Percentiles rank a stretch among this genome's conserved stretches.
Conservation (phyloP, 1,140 invertebrate genomes). For the Macrostomum lignano region DNA sequence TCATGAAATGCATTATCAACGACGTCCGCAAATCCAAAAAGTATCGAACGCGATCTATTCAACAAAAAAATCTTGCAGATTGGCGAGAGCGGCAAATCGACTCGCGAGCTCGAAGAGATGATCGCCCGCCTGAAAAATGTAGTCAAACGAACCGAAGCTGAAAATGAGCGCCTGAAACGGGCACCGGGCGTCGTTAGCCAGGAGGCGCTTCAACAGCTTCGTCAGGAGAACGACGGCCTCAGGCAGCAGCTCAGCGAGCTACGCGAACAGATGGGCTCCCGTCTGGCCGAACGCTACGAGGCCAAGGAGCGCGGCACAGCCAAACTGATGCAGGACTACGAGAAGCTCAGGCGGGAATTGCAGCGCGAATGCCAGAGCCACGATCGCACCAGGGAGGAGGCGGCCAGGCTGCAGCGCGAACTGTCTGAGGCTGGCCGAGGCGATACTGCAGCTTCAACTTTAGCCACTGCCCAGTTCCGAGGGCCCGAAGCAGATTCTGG, state of each 20-base stretch:
- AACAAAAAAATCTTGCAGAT: constrained; percentile 14
- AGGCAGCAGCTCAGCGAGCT: constrained; percentile 20
- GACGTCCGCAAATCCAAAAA: no score
- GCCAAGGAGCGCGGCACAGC: constrained; percentile 20
- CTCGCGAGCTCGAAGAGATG: constrained; percentile 36
- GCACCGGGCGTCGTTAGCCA: constrained; percentile 13
- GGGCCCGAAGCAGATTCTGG: no score
- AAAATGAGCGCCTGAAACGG: constrained; percentile 33
- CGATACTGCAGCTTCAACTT: no score
- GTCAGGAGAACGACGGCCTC: constrained; percentile 17
- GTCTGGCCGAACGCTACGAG: constrained; percentile 18
- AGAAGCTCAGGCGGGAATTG: constrained; percentile 21
- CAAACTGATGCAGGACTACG: constrained; percentile 21
- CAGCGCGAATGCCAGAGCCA: no score
- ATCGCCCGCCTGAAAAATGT: constrained; percentile 37
- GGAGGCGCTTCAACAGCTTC: constrained; percentile 13
- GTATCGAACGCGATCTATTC: not conserved
- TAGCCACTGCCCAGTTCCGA: no score
- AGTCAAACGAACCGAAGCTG: constrained; percentile 36
- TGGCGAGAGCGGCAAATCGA: constrained; percentile 29
- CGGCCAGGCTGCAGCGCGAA: no score
- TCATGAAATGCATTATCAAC: no score
- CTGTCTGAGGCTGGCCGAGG: no score
- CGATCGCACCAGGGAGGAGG: no score
- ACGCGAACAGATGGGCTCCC: constrained; percentile 15